Percentiles rank a stretch among this genome's conserved stretches.
Evolutionary conservation across 2,888 invertebrate species (phyloP).

Genomic region (Uropetala carovei): DNA sequence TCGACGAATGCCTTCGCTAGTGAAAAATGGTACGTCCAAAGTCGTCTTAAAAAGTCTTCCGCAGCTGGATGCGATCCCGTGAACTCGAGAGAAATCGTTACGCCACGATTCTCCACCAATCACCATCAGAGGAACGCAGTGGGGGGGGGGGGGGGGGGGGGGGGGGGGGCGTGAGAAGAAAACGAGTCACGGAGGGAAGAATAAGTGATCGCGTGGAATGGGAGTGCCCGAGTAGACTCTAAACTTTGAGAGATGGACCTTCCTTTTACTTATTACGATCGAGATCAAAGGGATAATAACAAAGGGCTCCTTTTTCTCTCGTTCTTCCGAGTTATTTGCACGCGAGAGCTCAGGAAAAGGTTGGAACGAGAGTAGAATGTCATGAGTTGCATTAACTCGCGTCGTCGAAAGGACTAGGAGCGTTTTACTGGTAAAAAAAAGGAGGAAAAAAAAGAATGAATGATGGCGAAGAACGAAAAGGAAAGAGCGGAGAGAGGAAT

Average conservation of each 20-base stretch:
- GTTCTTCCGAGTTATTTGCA: background rate
- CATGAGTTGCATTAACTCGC: background rate
- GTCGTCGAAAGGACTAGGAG: background rate
- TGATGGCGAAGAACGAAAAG: background rate
- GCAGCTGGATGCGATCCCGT: too few species aligned
- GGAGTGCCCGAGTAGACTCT: background rate
- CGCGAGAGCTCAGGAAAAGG: background rate
- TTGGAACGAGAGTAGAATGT: background rate
- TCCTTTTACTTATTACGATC: conserved; percentile 14
- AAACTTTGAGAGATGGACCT: background rate
- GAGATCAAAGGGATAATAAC: conserved; percentile 19
- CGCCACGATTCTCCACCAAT: too few species aligned
- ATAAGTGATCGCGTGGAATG: background rate
- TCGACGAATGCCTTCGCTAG: too few species aligned
- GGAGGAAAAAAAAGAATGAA: background rate
- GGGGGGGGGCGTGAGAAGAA: too few species aligned
- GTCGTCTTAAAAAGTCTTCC: too few species aligned
- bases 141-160: too few species aligned
- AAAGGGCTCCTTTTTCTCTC: background rate
- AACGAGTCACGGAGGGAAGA: too few species aligned
- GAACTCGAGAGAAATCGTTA: too few species aligned
- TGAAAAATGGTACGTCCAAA: too few species aligned
- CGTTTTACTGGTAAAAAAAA: background rate
- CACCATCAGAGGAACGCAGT: too few species aligned
- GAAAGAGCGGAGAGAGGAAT: background rate